Conservation (phyloP, 1,140 invertebrate genomes). For the Drosophila jambulina region DNA sequence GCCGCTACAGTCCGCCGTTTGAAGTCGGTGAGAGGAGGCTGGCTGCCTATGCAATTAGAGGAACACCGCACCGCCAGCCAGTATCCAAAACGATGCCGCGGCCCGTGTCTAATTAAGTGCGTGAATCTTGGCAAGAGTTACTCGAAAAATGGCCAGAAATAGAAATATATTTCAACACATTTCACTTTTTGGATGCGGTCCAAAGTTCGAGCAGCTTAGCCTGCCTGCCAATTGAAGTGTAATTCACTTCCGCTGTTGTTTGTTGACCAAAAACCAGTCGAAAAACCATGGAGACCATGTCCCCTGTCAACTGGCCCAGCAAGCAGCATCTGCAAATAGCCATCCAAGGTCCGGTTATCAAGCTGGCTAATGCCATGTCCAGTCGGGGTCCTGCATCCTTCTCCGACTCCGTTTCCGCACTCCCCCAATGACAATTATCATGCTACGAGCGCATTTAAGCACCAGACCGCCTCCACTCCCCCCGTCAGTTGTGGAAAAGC, state of each 20-base stretch:
- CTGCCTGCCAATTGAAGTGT: conserved; percentile 58
- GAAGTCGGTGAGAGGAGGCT: conserved; percentile 40
- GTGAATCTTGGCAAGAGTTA: conserved; percentile 72
- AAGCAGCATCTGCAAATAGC: conserved; percentile 50
- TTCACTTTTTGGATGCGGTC: conserved; percentile 41
- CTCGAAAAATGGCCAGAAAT: conserved; percentile 52
- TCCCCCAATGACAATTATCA: conserved; percentile 71
- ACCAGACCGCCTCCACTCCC: conserved; percentile 27
- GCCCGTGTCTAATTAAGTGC: conserved; percentile 76
- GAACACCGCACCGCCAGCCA: conserved; percentile 22
- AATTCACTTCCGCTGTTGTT: conserved; percentile 62
- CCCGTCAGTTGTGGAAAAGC: conserved; percentile 37
- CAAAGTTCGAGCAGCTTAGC: conserved; percentile 56
- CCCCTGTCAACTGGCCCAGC: conserved; percentile 48
- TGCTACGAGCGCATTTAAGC: conserved; percentile 49
- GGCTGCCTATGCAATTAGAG: conserved; percentile 66
- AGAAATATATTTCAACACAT: conserved; percentile 73
- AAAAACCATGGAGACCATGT: conserved; percentile 29
- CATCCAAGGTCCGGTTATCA: conserved; percentile 47
- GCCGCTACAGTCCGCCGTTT: conserved; percentile 39
- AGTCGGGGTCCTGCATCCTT: conserved; percentile 7
- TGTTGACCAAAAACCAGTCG: conserved; percentile 29
- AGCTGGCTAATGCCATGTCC: conserved; percentile 41
- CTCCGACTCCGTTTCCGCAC: background rate
- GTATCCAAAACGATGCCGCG: conserved; percentile 40